These are phyloP conservation scores for Paracanthobrama guichenoti DNA, from an alignment of 2,113 vertebrate genomes.

Conservation along the genomic window DNA sequence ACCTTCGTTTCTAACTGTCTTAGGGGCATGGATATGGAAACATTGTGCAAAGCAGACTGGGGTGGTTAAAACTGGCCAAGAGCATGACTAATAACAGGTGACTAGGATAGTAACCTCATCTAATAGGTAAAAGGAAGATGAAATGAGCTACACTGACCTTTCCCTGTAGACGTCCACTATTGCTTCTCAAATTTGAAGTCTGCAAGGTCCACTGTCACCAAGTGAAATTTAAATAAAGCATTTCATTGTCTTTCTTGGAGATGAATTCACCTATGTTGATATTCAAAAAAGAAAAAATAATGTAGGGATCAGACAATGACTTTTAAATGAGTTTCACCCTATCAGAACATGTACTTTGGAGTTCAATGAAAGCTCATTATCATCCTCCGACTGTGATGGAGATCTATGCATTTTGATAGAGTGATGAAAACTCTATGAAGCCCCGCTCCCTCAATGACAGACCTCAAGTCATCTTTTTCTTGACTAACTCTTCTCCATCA, in stretches of 20 bases:
- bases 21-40: constrained; percentile 64
- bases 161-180: not conserved
- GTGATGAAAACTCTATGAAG: constrained; percentile 42
- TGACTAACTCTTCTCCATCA: constrained; percentile 72
- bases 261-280: not conserved
- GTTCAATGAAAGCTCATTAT: constrained; percentile 54
- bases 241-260: not conserved
- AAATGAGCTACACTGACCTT: constrained; percentile 71
- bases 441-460: not conserved
- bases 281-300: not conserved
- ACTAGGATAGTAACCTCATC: constrained; percentile 68
- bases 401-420: constrained; percentile 27
- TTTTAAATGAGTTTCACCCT: constrained; percentile 2
- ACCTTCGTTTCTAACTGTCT: constrained; percentile 60
- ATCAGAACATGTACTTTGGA: constrained; percentile 20
- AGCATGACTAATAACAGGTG: constrained; percentile 69
- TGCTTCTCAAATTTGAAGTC: not conserved
- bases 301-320: not conserved
- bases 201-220: not conserved
- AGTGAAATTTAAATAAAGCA: not conserved
- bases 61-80: constrained; percentile 75
- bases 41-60: constrained; percentile 61
- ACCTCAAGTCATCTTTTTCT: constrained; percentile 52
- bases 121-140: constrained; percentile 65
- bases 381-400: constrained; percentile 24